phyloP scores from a whole-genome alignment of 23 tunicate species.

The Halocynthia roretzi region DNA sequence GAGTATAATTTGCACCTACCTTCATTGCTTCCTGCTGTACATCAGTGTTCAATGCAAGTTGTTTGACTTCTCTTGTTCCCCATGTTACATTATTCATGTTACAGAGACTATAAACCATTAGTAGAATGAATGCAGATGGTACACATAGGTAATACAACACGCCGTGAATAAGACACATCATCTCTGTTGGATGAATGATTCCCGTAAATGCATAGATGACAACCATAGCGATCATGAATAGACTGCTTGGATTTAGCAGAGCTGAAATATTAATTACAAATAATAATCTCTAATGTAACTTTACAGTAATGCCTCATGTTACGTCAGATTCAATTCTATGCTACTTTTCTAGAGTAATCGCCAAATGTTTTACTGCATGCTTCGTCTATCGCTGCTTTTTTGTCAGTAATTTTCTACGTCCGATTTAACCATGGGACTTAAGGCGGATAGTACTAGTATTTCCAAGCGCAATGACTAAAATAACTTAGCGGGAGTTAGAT shows the following conservation, averaged over 20 bases:
- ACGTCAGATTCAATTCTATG: too few species aligned
- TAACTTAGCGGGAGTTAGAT: too few species aligned
- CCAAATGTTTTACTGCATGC: too few species aligned
- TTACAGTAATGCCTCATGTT: too few species aligned
- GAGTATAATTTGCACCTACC: neutral
- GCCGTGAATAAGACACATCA: conserved; percentile 80
- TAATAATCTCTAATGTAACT: too few species aligned
- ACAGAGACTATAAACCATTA: conserved; percentile 91
- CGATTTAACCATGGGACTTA: too few species aligned
- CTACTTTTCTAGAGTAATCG: too few species aligned
- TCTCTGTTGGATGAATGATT: conserved; percentile 76
- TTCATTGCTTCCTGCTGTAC: conserved; percentile 36
- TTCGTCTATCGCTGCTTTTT: too few species aligned
- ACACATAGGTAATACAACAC: conserved; percentile 82
- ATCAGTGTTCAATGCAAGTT: conserved; percentile 27
- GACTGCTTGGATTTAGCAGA: conserved; percentile 74
- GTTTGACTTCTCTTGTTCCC: conserved; percentile 94
- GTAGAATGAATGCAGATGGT: conserved; percentile 95
- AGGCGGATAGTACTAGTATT: too few species aligned
- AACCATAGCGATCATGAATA: conserved; percentile 80
- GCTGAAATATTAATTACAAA: conserved; percentile 18
- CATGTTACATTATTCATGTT: conserved; percentile 98
- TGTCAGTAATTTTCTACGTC: too few species aligned
- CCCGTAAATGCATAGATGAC: conserved; percentile 87
- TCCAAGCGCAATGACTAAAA: too few species aligned